Base-by-base conservation (phyloP, 2,113 vertebrate species). In the Eulemur macaco region DNA sequence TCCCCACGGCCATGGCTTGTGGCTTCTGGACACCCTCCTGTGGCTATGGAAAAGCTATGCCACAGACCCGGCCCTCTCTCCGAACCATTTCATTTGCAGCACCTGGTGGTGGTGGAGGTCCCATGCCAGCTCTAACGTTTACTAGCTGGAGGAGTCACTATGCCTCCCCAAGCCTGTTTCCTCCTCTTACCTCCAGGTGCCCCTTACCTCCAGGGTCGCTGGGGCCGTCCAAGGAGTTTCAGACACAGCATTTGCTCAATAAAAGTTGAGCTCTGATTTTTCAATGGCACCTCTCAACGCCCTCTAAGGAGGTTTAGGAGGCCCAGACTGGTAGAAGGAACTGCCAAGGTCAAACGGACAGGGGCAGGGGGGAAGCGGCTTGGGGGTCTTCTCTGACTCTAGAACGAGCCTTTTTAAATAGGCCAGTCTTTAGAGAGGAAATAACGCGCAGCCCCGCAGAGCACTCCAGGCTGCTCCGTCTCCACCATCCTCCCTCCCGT, bases 1-100 rank as follows among this genome's bases (percentile, higher is more conserved):
- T 98, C 0, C 45, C 92, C 96, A 98, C 97, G 0, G 94, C 95
- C 97, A 97, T 97, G 78, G 91, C 34, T 52, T 15, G 69, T 1
- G 54, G 76, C 82, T 64, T 34, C 47, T 6, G 50, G 74, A 13
- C 50, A 5, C 37, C 21, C 73, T 56, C 54, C 97, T 96, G 96
- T 8, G 37, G 89, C 8, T 9, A 18, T 20, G 6, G 69, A 54
- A 84, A 94, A 95, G 69, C 25, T 6, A 1, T 2, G 9, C 45
- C 84, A 14, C 8, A 66, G 47, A 37, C 9, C 27, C 0, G 39
- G 42, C 21, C 78, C 39, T 14, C 31, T 66, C 27, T 34, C 39
- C 7, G 18, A 21, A 42, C 54, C 74, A 18, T 8, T 3, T 8
- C 27, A 63, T 20, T 31, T 18, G 34, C 89, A 69, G 93, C 69